Evolutionary conservation across 2,113 vertebrate species (phyloP), one percentile per base, ranked within the genome.

Genomic region (Apistogramma diplotaenia): DNA sequence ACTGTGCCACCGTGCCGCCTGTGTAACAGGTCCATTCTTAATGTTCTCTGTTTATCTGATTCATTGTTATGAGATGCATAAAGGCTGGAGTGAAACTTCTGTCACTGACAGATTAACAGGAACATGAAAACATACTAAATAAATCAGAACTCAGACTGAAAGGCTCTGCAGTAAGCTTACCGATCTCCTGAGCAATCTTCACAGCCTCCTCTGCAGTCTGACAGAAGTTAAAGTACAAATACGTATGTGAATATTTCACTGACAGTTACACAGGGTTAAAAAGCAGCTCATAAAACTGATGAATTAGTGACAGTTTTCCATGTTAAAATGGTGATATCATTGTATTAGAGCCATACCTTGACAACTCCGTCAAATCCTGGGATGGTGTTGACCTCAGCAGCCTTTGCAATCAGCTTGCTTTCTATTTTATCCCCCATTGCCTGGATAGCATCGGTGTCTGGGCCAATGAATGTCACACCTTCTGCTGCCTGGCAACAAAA

Each of bases 371-470:
- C 98, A 87, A 96, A 99, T 76, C 98, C 98, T 74, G 98, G 98
- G 85, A 99, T 99, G 0, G 97, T 98, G 94, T 97, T 99, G 94
- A 99, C 98, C 79, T 98, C 96, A 29, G 98, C 97, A 71, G 96
- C 92, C 95, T 98, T 99, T 76, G 98, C 98, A 89, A 99, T 95
- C 76, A 99, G 93, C 94, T 99, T 99, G 94, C 98, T 99, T 95
- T 99, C 97, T 83, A 99, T 99, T 94, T 99, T 99, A 94, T 99
- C 98, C 73, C 98, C 98, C 98, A 99, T 99, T 72, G 97, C 97
- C 89, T 98, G 96, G 94, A 99, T 99, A 70, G 98, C 98, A 75
- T 97, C 93, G 3, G 96, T 97, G 94, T 99, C 98, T 56, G 98
- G 98, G 58, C 98, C 98, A 83, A 99, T 97, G 95, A 99, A 99